phyloP scores from a whole-genome alignment of 2,797 vertebrate species.

The Rhinichthys osculus region DNA sequence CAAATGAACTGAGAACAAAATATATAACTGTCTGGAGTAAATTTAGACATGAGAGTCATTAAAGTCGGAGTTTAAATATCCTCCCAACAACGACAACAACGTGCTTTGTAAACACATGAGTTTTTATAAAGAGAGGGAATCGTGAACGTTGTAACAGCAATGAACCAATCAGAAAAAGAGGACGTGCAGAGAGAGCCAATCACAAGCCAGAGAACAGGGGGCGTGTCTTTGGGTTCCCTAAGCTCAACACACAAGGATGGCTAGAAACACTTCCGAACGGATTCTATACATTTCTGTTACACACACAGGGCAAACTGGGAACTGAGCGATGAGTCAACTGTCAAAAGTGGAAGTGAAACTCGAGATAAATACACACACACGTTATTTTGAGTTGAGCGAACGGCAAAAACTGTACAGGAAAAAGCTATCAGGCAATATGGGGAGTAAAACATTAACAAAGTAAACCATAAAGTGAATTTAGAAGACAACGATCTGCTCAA shows the following conservation, averaged over 20 bases:
- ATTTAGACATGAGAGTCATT: neutral
- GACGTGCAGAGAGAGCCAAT: constrained; percentile 55
- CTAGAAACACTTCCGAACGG: constrained; percentile 9
- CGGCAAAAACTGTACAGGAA: too few relatives aligned
- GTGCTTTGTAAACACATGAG: neutral
- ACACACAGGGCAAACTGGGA: neutral
- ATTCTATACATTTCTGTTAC: neutral
- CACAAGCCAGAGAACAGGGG: constrained; percentile 48
- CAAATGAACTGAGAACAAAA: neutral
- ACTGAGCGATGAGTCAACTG: neutral
- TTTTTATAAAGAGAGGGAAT: neutral
- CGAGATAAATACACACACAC: neutral
- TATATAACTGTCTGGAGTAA: neutral
- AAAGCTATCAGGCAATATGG: neutral
- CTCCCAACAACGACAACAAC: neutral
- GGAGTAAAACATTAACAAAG: constrained; percentile 16
- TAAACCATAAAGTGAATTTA: neutral
- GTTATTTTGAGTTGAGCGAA: neutral
- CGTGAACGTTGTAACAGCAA: constrained; percentile 3
- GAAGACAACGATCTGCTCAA: neutral
- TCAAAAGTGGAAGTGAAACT: constrained; percentile 10
- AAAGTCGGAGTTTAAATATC: neutral
- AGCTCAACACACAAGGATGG: neutral
- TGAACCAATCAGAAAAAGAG: constrained; percentile 49
- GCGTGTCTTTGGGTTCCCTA: constrained; percentile 48